Evolutionary conservation across 64 coral and sea anemone species (phyloP), one percentile per base, ranked within the genome.

Genomic region (Dendronephthya gigantea): DNA sequence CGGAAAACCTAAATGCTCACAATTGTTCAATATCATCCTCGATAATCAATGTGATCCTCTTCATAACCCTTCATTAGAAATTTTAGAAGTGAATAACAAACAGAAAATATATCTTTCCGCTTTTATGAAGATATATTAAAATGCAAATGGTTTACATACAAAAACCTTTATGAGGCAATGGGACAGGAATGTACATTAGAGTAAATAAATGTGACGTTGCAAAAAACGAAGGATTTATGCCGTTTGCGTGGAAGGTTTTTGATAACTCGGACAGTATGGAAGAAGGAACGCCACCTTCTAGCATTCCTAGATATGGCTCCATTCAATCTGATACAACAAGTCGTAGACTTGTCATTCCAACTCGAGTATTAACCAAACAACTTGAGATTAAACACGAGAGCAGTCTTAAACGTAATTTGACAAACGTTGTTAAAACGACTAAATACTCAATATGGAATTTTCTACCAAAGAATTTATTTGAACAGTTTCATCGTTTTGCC

Each of bases 401-500:
- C 12, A 92, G 86, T 72, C 93, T 91, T 30, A 91, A 82, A 39
- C 36, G 86, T 74, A 93, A 92, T 59, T 84, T 83, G 4, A 68
- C 59, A 27, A 98, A 98, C 55, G 34, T 81, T 9, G 93, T 98
- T 83, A 98, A 98, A 88, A 98, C 95, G 35, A 98, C 95, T 49
- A 98, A 98, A 76, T 98, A 98, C 87, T 91, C 92, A 84, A 83
- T 98, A 89, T 93, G 92, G 95, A 87, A 92, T 34, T 98, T 98
- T 35, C 38, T 98, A 48, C 95, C 95, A 31, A 98, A 98, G 56
- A 98, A 98, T 66, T 88, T 98, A 82, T 98, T 98, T 87, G 95
- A 98, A 49, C 95, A 98, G 69, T 98, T 98, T 79, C 95, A 98
- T 82, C 92, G 95, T 55, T 98, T 98, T 87, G 95, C 95, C 85